A percentile compares a stretch with the other conserved stretches of the same genome.
phyloP scores from a whole-genome alignment of 2,113 vertebrate genomes.

The Rhinolophus sinicus region DNA sequence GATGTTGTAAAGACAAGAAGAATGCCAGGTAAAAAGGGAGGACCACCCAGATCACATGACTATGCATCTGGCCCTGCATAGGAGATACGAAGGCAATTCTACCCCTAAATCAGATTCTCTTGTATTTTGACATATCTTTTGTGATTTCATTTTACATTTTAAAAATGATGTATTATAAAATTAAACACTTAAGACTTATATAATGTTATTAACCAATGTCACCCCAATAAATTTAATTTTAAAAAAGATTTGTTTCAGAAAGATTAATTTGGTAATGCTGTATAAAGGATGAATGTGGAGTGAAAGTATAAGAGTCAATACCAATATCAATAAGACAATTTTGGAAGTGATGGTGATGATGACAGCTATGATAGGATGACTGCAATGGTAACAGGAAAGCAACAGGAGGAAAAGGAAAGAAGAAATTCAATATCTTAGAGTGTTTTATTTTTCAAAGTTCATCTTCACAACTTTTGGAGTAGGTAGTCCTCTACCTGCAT shows the following conservation, averaged over 20 bases:
- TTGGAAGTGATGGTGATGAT: not conserved
- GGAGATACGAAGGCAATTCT: not conserved
- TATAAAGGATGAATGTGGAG: not conserved
- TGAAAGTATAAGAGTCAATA: not conserved
- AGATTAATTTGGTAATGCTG: not conserved
- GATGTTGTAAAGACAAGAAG: not conserved
- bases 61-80: rapidly evolving
- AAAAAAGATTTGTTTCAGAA: not conserved
- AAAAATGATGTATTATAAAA: not conserved
- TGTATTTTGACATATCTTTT: not conserved
- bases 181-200: not conserved
- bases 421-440: not conserved
- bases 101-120: not conserved
- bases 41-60: not conserved
- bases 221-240: not conserved
- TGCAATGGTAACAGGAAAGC: not conserved
- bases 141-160: not conserved
- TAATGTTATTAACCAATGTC: not conserved
- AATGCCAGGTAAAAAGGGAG: not conserved
- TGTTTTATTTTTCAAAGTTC: not conserved
- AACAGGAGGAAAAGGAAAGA: not conserved
- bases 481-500: not conserved
- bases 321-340: not conserved
- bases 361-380: not conserved
- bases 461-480: not conserved